Base-by-base conservation (phyloP, 2,797 vertebrate genomes). In the Ctenopoma kingsleyae region DNA sequence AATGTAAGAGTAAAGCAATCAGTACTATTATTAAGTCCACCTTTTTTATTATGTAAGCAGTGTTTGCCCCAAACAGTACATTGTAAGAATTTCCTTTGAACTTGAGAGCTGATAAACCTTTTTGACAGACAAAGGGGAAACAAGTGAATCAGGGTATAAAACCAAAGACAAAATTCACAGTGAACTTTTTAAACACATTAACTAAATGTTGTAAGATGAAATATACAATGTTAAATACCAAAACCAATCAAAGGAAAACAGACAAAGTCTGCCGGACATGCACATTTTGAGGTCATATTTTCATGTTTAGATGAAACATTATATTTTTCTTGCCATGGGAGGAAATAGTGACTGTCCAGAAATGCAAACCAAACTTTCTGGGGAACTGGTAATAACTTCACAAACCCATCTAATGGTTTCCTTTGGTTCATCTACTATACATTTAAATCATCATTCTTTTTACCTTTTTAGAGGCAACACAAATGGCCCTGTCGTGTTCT, bases 371-470 rank as follows among this genome's bases (percentile, higher is more conserved):
- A 49, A 48, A 71, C 55, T 73, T 74, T 55, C 57, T 36, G 48
- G 16, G 19, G 38, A 56, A 0, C 8, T 0, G 6, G 8, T 15
- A 67, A 64, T 36, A 69, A 57, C 50, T 19, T 27, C 19, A 56
- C 36, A 13, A 62, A 74, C 54, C 27, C 51, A 25, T 82, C 48
- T 80, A 81, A 83, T 74, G 84, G 58, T 76, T 86, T 85, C 57
- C 52, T 71, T 67, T 48, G 25, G 40, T 52, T 36, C 63, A 32
- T 25, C 52, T 27, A 54, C 71, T 63, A 43, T 49, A 51, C 54
- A 40, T 65, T 66, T 72, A 76, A 83, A 72, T 78, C 52, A 78
- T 63, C 7, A 13, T 60, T 61, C 30, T 67, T 70, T 69, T 40
- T 68, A 76, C 30, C 38, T 57, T 71, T 68, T 69, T 55, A 59